Percentiles rank a stretch among this genome's conserved stretches.
Conservation (phyloP, 2,797 vertebrate species). For the Esox masquinongy region DNA sequence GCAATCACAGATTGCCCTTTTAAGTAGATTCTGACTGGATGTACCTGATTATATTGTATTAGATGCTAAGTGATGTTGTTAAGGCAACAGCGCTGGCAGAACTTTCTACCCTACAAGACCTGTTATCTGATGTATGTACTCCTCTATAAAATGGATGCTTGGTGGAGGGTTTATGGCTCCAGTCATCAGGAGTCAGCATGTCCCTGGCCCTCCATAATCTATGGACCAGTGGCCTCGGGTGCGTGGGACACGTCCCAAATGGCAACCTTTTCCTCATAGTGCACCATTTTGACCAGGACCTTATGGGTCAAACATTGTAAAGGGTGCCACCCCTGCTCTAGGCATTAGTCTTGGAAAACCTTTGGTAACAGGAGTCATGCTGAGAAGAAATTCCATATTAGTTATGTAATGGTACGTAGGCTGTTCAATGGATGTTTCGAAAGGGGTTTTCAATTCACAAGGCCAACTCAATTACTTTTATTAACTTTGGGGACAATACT, state of each 20-base stretch:
- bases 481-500: not conserved
- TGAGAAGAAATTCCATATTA: not conserved
- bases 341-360: not conserved
- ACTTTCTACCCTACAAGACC: conserved; percentile 12
- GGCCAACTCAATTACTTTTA: not conserved
- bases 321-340: not conserved
- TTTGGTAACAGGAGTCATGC: not conserved
- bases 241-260: not conserved
- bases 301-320: not conserved
- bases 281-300: not conserved
- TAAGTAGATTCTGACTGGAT: conserved; percentile 16
- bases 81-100: conserved; percentile 17
- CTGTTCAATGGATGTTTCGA: not conserved
- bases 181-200: conserved; percentile 6
- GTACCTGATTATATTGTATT: not conserved
- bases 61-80: conserved; percentile 19
- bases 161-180: not conserved
- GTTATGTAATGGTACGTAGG: not conserved
- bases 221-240: not conserved
- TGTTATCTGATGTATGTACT: conserved; percentile 13
- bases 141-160: conserved; percentile 20
- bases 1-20: conserved; percentile 3
- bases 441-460: not conserved
- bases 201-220: conserved; percentile 5
- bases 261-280: not conserved